phyloP scores from a whole-genome alignment of 2,888 invertebrate species.

The Hirtodrosophila alboralis region DNA sequence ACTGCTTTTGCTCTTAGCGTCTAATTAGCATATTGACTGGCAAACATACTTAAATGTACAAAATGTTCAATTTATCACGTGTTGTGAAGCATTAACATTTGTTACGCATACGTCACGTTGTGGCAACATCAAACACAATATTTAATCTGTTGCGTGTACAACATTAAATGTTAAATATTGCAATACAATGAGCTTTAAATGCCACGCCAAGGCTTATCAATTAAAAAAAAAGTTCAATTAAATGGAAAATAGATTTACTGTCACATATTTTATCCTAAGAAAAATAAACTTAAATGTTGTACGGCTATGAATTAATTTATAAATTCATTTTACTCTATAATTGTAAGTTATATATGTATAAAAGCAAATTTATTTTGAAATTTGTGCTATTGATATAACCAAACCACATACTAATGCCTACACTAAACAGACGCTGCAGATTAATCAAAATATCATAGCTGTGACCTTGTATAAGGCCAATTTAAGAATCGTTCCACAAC shows the following conservation, averaged over 20 bases:
- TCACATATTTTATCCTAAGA: too few species aligned
- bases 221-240: conserved; percentile 4
- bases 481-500: background rate
- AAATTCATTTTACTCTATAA: too few species aligned
- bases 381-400: conserved; percentile 1
- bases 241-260: too few species aligned
- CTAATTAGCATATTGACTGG: conserved; percentile 32
- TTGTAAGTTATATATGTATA: too few species aligned
- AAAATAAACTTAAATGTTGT: too few species aligned
- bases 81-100: conserved; percentile 11
- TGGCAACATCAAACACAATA: conserved; percentile 14
- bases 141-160: background rate
- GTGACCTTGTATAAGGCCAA: conserved; percentile 19
- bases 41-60: conserved; percentile 17
- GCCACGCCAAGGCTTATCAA: conserved; percentile 2
- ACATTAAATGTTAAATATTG: background rate
- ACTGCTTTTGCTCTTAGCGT: conserved; percentile 20
- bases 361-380: too few species aligned
- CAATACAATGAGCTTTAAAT: conserved; percentile 20
- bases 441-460: conserved; percentile 15
- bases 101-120: conserved; percentile 41
- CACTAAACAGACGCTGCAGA: background rate
- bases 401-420: background rate
- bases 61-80: conserved; percentile 22
- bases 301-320: too few species aligned